Evolutionary conservation across 1,140 invertebrate species (phyloP), one percentile per base, ranked within the genome.

Genomic region (Calephelis virginiensis): DNA sequence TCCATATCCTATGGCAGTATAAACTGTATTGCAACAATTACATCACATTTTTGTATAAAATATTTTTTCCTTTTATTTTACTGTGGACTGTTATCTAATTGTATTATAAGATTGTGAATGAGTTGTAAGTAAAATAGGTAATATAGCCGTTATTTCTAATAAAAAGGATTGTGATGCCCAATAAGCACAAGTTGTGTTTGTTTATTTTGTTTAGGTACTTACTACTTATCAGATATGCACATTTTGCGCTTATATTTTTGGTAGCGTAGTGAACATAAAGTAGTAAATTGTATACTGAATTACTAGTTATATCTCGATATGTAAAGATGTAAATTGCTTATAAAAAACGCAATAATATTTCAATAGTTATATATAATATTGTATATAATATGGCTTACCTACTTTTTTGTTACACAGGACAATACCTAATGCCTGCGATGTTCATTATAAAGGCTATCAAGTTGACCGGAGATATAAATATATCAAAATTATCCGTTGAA

Each of bases 301-400:
- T 81, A 82, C 80, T 83, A 82, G 73, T 83, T 81, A 77, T 82
- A 78, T 76, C 69, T 81, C 67, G 77, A 76, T 81, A 82, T 90
- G 82, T 90, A 87, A 87, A 89, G 76, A 82, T 89, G 85, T 90
- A 89, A 88, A 90, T 81, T 83, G 86, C 85, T 88, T 85, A 85
- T 87, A 85, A 83, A 85, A 85, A 80, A 81, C 82, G 73, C 73
- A 79, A 81, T 28, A 28, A 28, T 80, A 78, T 79, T 81, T 81
- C 73, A 77, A 65, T 70, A 77, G 65, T 67, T 84, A 72, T 68
- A 74, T 74, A 78, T 70, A 72, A 6, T 76, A 82, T 76, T 90
- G 86, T 88, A 90, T 80, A 89, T 88, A 89, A 81, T 70, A 85
- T 77, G 80, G 76, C 81, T 87, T 80, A 80, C 81, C 40, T 43